Evolutionary conservation across 2,113 vertebrate genomes (phyloP).

Genomic region (Oryctolagus cuniculus): mOryCun1.1 NC_091435.1:38974501-38975000

Average conservation of each 20-base stretch:
- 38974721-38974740: not conserved
- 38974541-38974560: not conserved
- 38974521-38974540: not conserved
- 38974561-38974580: not conserved
- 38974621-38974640: not conserved
- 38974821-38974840: not conserved
- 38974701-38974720: not conserved
- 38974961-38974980: not conserved
- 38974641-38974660: not conserved
- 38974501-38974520: not conserved
- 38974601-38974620: not conserved
- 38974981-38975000: not conserved
- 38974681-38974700: not conserved
- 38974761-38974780: not conserved
- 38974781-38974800: not conserved
- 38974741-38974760: not conserved
- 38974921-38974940: not conserved
- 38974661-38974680: not conserved
- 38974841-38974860: not conserved
- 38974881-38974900: slow-evolving; percentile 17
- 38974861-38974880: not conserved
- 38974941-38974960: not conserved
- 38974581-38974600: not conserved
- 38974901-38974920: not conserved
- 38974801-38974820: not conserved